phyloP scores from a whole-genome alignment of 2,113 vertebrate genomes.

The Phainopepla nitens region DNA sequence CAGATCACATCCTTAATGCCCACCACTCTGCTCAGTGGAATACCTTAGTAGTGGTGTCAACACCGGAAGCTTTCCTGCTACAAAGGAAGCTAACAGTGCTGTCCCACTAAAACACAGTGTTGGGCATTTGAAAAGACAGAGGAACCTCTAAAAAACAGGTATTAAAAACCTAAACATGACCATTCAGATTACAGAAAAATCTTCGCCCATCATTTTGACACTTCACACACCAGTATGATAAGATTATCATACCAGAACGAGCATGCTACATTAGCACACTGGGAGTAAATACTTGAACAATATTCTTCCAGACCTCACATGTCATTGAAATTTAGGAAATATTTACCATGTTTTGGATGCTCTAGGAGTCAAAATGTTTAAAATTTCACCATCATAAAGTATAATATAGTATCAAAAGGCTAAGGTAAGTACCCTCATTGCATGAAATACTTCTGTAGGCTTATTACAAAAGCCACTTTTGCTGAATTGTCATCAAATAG shows the following conservation, averaged over 20 bases:
- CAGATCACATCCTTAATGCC: not conserved
- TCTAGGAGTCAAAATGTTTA: not conserved
- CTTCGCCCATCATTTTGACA: not conserved
- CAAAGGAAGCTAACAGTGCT: not conserved
- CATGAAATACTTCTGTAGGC: not conserved
- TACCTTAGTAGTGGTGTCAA: not conserved
- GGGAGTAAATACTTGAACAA: not conserved
- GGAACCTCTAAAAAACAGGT: not conserved
- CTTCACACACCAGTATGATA: not conserved
- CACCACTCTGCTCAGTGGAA: not conserved
- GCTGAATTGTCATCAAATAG: not conserved
- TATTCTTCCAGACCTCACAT: not conserved
- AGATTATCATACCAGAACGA: not conserved
- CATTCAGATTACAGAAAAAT: not conserved
- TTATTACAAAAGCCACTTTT: not conserved
- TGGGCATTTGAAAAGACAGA: not conserved
- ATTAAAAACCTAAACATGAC: not conserved
- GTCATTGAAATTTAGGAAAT: not conserved
- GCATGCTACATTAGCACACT: not conserved
- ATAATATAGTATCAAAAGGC: not conserved
- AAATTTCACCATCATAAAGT: not conserved
- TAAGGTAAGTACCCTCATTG: not conserved
- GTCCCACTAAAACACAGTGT: not conserved
- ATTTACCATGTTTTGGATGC: not conserved
- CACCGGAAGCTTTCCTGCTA: not conserved